Percentiles rank a stretch among this genome's conserved stretches.
phyloP scores from a whole-genome alignment of 2,888 invertebrate species.

The Microdon myrmicae region DNA sequence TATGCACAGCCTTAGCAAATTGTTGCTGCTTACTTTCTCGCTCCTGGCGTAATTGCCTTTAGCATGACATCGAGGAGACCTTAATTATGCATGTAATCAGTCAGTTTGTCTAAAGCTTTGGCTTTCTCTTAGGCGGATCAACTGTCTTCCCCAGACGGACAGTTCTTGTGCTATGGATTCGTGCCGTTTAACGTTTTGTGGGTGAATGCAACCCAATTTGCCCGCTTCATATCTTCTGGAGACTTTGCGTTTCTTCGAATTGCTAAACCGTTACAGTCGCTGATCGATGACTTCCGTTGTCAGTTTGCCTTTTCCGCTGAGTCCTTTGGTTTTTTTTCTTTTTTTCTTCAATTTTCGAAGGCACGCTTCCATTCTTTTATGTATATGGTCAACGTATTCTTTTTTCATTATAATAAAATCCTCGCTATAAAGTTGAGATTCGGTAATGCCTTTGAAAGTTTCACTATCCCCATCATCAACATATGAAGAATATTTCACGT shows the following conservation, averaged over 20 bases:
- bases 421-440: too few relatives aligned
- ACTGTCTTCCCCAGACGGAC: slow-evolving; percentile 1
- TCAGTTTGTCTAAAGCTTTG: slow-evolving; percentile 3
- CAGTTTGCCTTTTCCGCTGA: not conserved
- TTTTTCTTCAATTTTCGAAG: not conserved
- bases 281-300: not conserved
- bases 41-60: too few relatives aligned
- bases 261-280: not conserved
- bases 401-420: too few relatives aligned
- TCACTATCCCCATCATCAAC: too few relatives aligned
- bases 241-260: not conserved
- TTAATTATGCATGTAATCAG: too few relatives aligned
- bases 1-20: too few relatives aligned
- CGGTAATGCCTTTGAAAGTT: too few relatives aligned
- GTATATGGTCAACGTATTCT: not conserved
- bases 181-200: slow-evolving; percentile 3
- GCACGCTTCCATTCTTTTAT: not conserved
- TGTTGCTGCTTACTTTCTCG: too few relatives aligned
- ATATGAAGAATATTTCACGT: too few relatives aligned
- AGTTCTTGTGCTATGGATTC: too few relatives aligned
- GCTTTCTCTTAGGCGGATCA: slow-evolving; percentile 10
- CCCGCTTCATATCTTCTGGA: not conserved
- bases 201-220: slow-evolving; percentile 1
- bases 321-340: not conserved
- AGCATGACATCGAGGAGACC: too few relatives aligned